Conservation (phyloP, 2,888 invertebrate species). For the Amphipoea lucens region DNA sequence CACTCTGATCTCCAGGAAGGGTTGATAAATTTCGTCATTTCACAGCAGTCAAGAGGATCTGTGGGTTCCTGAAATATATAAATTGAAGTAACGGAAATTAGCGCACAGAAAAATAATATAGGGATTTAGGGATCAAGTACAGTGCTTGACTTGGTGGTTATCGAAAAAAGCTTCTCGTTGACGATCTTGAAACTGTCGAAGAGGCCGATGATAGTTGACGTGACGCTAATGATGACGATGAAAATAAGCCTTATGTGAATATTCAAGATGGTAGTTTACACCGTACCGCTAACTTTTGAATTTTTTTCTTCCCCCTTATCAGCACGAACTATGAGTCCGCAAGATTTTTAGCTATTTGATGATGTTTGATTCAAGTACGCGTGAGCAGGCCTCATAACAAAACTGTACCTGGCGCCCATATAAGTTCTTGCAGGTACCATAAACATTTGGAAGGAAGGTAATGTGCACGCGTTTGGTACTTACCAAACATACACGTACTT, state of each 20-base stretch:
- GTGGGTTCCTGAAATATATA: slow-evolving; percentile 45
- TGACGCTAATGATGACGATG: background rate
- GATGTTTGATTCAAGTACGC: background rate
- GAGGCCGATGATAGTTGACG: background rate
- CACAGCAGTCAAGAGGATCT: slow-evolving; percentile 85
- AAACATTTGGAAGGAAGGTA: background rate
- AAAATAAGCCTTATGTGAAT: background rate
- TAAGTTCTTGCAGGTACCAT: background rate
- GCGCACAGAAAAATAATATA: background rate
- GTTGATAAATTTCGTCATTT: slow-evolving; percentile 78
- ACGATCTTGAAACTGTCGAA: background rate
- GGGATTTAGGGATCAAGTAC: background rate
- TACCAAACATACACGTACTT: slow-evolving; percentile 11
- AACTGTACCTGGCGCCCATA: background rate
- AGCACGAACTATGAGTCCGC: background rate
- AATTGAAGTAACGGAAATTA: too few species aligned
- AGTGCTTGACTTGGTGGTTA: background rate
- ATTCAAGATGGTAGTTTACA: background rate
- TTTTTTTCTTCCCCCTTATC: background rate
- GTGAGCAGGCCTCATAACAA: background rate
- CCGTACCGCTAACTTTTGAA: background rate
- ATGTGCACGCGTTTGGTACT: slow-evolving; percentile 10
- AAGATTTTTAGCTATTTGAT: background rate
- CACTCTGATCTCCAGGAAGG: slow-evolving; percentile 79
- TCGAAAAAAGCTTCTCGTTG: background rate